Evolutionary conservation across 2,797 vertebrate species (phyloP).

Genomic region (Leuciscus waleckii): DNA sequence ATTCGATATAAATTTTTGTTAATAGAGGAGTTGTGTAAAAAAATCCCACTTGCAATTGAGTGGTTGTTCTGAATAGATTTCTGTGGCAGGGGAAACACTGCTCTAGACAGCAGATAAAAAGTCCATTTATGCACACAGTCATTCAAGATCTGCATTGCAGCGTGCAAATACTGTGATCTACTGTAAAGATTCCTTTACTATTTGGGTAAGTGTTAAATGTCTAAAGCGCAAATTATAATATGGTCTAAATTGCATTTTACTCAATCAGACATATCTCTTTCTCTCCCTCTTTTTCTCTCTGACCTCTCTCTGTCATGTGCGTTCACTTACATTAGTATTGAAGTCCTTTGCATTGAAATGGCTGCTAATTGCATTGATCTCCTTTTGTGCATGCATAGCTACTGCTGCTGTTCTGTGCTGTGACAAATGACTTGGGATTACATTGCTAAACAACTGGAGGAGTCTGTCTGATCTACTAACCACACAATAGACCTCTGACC

Average conservation of each 20-base stretch:
- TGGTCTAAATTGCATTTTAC: slow-evolving; percentile 27
- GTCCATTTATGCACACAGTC: not conserved
- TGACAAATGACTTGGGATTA: slow-evolving; percentile 56
- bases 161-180: not conserved
- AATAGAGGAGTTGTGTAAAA: not conserved
- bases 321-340: slow-evolving; percentile 60
- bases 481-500: slow-evolving; percentile 32
- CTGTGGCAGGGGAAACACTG: not conserved
- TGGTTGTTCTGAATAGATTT: slow-evolving; percentile 4
- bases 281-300: slow-evolving; percentile 18
- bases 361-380: slow-evolving; percentile 62
- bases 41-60: not conserved
- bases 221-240: not conserved
- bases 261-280: slow-evolving; percentile 4
- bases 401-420: slow-evolving; percentile 40
- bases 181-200: not conserved
- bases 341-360: slow-evolving; percentile 50
- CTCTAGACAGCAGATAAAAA: not conserved
- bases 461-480: slow-evolving; percentile 33
- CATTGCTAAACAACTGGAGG: slow-evolving; percentile 38
- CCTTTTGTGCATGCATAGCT: slow-evolving; percentile 58
- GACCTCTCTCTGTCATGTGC: slow-evolving; percentile 46
- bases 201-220: not conserved
- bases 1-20: not conserved
- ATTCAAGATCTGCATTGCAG: not conserved